A percentile compares a stretch with the other conserved stretches of the same genome.
Conservation (phyloP, 2,113 vertebrate species). For the Scytalopus superciliaris region DNA sequence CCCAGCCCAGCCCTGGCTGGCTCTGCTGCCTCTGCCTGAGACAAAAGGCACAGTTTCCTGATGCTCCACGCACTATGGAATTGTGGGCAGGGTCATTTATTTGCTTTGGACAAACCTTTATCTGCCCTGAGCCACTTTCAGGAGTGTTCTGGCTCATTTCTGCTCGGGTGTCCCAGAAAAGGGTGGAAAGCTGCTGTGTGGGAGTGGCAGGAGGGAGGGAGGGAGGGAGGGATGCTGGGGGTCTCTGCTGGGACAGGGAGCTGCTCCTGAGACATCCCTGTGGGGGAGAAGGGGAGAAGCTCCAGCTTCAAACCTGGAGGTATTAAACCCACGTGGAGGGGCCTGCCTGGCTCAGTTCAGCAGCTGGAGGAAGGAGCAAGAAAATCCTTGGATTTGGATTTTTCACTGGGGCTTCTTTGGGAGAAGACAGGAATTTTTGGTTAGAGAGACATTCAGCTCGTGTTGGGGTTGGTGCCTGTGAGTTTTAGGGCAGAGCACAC, state of each 20-base stretch:
- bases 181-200: background rate
- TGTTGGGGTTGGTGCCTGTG: background rate
- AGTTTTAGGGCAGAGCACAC: background rate
- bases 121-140: background rate
- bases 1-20: background rate
- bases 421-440: background rate
- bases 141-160: conserved; percentile 5
- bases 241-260: background rate
- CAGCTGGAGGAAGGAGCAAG: background rate
- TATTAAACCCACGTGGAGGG: background rate
- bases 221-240: background rate
- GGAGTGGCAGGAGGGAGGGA: background rate
- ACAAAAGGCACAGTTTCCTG: conserved; percentile 16
- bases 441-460: background rate
- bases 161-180: background rate
- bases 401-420: background rate
- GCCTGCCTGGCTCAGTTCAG: background rate
- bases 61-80: background rate
- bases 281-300: no score
- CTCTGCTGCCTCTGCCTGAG: conserved; percentile 16
- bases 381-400: background rate
- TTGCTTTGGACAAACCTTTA: conserved; percentile 51
- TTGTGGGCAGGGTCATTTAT: background rate
- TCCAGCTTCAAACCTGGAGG: background rate
- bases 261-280: background rate